Evolutionary conservation across 2,888 invertebrate species (phyloP).

Genomic region (Ecliptopera silaceata): DNA sequence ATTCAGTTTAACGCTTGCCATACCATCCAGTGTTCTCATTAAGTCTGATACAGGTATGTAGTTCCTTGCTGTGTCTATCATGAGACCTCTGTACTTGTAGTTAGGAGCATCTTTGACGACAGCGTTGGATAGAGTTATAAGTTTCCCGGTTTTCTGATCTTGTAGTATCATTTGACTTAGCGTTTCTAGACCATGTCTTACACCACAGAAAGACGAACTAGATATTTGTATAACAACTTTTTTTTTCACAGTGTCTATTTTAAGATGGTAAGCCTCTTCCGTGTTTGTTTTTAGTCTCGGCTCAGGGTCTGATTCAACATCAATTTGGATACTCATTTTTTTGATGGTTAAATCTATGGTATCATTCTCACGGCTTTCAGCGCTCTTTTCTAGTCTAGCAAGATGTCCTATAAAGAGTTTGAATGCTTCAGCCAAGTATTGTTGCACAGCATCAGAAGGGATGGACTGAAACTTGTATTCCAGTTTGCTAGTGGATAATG

Average conservation of each 20-base stretch:
- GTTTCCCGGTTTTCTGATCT: constrained; percentile 84
- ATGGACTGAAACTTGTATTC: constrained; percentile 71
- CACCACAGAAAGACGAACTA: constrained; percentile 88
- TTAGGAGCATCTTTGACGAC: constrained; percentile 89
- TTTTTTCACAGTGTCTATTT: constrained; percentile 65
- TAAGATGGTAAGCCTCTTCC: constrained; percentile 87
- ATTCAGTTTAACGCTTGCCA: constrained; percentile 94
- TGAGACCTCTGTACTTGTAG: constrained; percentile 90
- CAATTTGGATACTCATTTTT: constrained; percentile 71
- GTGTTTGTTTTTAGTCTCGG: constrained; percentile 85
- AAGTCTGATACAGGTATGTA: constrained; percentile 89
- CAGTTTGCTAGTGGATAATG: constrained; percentile 79
- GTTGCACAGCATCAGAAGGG: constrained; percentile 57
- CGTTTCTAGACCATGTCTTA: constrained; percentile 89
- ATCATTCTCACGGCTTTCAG: constrained; percentile 41
- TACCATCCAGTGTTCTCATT: constrained; percentile 89
- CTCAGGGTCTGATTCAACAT: constrained; percentile 79
- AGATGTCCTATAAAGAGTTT: constrained; percentile 76
- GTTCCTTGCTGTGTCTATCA: constrained; percentile 95
- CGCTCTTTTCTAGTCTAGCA: constrained; percentile 67
- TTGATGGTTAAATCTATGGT: constrained; percentile 45
- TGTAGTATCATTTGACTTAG: constrained; percentile 89
- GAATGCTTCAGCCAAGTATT: constrained; percentile 69
- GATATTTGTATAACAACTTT: constrained; percentile 77
- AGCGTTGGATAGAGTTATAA: constrained; percentile 85